Evolutionary conservation across 2,888 invertebrate species (phyloP).

Genomic region (Pogonocherus hispidulus): DNA sequence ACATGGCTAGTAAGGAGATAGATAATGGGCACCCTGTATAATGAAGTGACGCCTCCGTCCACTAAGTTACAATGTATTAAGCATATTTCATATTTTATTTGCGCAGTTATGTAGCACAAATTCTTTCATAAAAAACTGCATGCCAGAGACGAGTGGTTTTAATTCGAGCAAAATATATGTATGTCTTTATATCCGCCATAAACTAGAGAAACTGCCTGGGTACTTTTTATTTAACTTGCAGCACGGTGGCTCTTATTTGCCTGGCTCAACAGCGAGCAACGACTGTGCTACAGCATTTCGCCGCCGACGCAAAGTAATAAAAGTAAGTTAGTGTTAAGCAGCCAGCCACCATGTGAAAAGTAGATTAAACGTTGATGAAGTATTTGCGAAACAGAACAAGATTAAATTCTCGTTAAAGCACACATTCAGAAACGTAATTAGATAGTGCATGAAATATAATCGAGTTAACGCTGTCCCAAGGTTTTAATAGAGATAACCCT

Average conservation of each 20-base stretch:
- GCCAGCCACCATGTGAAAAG: conserved; percentile 31
- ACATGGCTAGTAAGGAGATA: no score
- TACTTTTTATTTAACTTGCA: background rate
- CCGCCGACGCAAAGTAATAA: conserved; percentile 21
- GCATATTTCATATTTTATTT: no score
- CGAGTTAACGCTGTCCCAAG: conserved; percentile 30
- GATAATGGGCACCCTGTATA: no score
- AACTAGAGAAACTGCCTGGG: background rate
- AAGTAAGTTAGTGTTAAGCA: conserved; percentile 24
- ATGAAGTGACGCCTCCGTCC: no score
- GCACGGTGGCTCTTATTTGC: background rate
- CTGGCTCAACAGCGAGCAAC: background rate
- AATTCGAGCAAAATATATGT: background rate
- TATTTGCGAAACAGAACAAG: conserved; percentile 38
- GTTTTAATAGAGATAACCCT: conserved; percentile 20
- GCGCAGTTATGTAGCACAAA: background rate
- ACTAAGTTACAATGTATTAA: no score
- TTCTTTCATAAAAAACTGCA: background rate
- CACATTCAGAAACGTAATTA: conserved; percentile 38
- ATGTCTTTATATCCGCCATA: background rate
- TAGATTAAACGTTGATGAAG: conserved; percentile 41
- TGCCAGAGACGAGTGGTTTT: background rate
- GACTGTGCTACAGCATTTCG: conserved; percentile 15
- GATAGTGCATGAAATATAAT: conserved; percentile 41
- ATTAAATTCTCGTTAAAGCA: conserved; percentile 40